Percentiles rank a stretch among this genome's conserved stretches.
Conservation (phyloP, 2,888 invertebrate species). For the Alentia gelatinosa region DNA sequence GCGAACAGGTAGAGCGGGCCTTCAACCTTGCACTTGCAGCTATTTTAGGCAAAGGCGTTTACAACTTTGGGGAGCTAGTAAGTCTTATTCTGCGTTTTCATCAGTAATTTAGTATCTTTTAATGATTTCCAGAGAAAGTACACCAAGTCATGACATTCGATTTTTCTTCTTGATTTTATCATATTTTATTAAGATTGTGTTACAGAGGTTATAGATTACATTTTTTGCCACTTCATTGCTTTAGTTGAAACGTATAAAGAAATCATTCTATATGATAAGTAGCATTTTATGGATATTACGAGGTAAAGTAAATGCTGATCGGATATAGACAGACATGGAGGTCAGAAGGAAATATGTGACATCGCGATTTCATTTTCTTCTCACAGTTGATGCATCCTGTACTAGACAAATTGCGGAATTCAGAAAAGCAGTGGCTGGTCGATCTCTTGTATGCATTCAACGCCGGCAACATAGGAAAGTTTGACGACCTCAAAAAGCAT, state of each 20-base stretch:
- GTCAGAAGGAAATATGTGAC: too few species aligned
- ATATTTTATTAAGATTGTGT: background rate
- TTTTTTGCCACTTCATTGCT: too few species aligned
- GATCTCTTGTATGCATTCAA: conserved; percentile 86
- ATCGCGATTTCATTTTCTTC: too few species aligned
- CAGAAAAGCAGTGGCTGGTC: conserved; percentile 89
- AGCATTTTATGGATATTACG: too few species aligned
- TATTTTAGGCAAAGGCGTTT: conserved; percentile 91
- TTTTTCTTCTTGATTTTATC: background rate
- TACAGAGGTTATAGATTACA: too few species aligned
- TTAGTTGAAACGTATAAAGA: too few species aligned
- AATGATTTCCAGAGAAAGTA: background rate
- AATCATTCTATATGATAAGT: too few species aligned
- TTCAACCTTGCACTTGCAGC: conserved; percentile 96
- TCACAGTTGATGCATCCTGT: conserved; percentile 94
- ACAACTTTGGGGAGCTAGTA: conserved; percentile 97
- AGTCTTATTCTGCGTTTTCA: conserved; percentile 64
- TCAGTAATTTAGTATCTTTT: background rate
- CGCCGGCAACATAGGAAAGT: conserved; percentile 85
- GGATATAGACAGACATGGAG: too few species aligned
- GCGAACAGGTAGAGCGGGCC: conserved; percentile 84
- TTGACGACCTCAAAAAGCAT: conserved; percentile 84
- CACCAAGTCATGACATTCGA: background rate
- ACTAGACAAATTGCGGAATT: conserved; percentile 90
- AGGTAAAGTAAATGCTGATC: too few species aligned